A percentile compares a stretch with the other conserved stretches of the same genome.
phyloP scores from a whole-genome alignment of 2,888 invertebrate genomes.

The Apotomis turbidana region DNA sequence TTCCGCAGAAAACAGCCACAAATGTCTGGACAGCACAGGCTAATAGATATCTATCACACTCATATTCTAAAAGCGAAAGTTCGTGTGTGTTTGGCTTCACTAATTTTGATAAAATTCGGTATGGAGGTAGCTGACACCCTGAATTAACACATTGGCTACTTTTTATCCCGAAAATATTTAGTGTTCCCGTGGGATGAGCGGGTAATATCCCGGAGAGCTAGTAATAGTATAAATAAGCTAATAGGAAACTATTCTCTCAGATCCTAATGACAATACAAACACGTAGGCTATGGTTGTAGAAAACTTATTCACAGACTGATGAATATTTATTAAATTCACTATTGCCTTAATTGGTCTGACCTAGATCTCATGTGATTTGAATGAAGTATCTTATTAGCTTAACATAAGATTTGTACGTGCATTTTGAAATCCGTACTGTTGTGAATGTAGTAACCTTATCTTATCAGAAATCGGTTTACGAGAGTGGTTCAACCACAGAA shows the following conservation, averaged over 20 bases:
- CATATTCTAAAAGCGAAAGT: no score
- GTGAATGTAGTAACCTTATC: conserved; percentile 43
- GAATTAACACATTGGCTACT: no score
- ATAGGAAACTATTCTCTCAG: background rate
- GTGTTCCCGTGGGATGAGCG: no score
- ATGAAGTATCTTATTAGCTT: background rate
- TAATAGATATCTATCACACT: no score
- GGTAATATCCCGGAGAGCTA: no score
- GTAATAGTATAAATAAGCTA: no score
- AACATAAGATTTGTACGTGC: background rate
- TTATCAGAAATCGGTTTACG: conserved; percentile 51
- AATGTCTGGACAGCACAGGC: no score
- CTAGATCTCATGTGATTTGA: conserved; percentile 12
- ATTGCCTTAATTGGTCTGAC: conserved; percentile 18
- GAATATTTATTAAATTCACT: conserved; percentile 7
- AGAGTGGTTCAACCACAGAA: conserved; percentile 27
- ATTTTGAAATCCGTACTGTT: background rate
- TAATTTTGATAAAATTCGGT: no score
- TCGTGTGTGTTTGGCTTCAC: no score
- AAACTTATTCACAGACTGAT: background rate
- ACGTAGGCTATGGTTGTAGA: background rate
- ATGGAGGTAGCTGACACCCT: no score
- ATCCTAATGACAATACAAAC: background rate
- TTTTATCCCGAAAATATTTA: no score
- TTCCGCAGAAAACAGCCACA: no score